Percentiles rank a stretch among this genome's conserved stretches.
phyloP scores from a whole-genome alignment of 2,797 vertebrate genomes.

The Bovichtus diacanthus region DNA sequence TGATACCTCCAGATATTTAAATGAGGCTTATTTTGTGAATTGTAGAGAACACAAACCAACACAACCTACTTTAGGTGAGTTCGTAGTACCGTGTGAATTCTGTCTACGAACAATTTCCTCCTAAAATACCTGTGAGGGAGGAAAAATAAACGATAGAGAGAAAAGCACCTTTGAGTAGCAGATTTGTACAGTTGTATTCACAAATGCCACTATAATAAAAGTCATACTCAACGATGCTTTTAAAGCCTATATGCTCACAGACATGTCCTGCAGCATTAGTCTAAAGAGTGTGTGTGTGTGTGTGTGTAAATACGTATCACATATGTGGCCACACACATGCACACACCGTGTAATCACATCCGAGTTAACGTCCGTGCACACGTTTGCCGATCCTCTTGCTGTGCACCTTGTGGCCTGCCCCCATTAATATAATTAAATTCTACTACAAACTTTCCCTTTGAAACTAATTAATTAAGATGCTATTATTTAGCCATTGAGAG shows the following conservation, averaged over 20 bases:
- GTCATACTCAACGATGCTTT: not conserved
- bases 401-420: constrained; percentile 74
- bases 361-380: constrained; percentile 49
- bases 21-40: not conserved
- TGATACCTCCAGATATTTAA: not conserved
- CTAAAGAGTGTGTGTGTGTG: not conserved
- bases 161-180: too few species aligned
- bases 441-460: constrained; percentile 86
- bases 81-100: not conserved
- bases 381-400: constrained; percentile 54
- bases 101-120: not conserved
- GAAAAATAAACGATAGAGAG: too few species aligned
- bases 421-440: constrained; percentile 88
- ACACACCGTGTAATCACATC: constrained; percentile 54
- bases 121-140: too few species aligned
- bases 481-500: constrained; percentile 92
- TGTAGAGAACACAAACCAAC: too few species aligned
- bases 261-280: not conserved
- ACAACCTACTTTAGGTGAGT: not conserved
- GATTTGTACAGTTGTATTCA: not conserved
- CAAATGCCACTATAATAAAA: not conserved
- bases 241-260: not conserved
- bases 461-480: constrained; percentile 89
- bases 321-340: constrained; percentile 10
- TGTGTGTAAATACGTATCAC: not conserved